Base-by-base conservation (phyloP, 2,888 invertebrate species). In the Caenorhabditis auriculariae region DNA sequence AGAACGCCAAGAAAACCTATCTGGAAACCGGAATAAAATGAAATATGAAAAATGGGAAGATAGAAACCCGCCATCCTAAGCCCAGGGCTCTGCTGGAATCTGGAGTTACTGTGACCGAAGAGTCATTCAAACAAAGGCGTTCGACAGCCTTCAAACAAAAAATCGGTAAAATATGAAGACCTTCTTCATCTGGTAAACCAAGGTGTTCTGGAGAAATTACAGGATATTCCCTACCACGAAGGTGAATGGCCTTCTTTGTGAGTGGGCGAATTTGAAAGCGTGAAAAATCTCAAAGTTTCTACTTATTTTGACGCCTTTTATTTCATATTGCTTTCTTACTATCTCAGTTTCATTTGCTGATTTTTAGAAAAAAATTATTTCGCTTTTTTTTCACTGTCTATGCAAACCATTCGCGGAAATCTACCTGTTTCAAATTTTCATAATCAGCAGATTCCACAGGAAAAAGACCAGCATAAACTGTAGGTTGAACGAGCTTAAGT, bases 91-190 rank as follows among this genome's bases (percentile, higher is more conserved):
- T 82, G 74, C 85, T 85, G 59, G 58, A 77, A 84, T 94, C 94
- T 17, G 88, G 82, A 37, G 85, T 85, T 4, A 92, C 86, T n/a
- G 88, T 87, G 4, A 96, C 94, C 58, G 91, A 93, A 5, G 91
- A 89, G 84, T 98, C 96, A 83, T 94, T 98, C 38, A 98, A 85
- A n/a, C 88, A 87, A 43, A 98, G 85, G 83, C 92, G 92, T 63
- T 92, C 91, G 51, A 98, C 89, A 12, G 96, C 91, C 77, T 86
- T 87, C 23, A 44, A 7, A 32, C 17, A 49, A 12, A 23, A 15
- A 19, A n/a, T 26, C 3, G 2, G 17, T 21, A 3, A 6, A 41
- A 41, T 9, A n/a, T n/a, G n/a, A n/a, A n/a, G n/a, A n/a, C n/a
- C n/a, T n/a, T n/a, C n/a, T n/a, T n/a, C n/a, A n/a, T n/a, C n/a